Percentiles rank a stretch among this genome's conserved stretches.
phyloP scores from a whole-genome alignment of 2,888 invertebrate genomes.

The Cheilosia vulpina region DNA sequence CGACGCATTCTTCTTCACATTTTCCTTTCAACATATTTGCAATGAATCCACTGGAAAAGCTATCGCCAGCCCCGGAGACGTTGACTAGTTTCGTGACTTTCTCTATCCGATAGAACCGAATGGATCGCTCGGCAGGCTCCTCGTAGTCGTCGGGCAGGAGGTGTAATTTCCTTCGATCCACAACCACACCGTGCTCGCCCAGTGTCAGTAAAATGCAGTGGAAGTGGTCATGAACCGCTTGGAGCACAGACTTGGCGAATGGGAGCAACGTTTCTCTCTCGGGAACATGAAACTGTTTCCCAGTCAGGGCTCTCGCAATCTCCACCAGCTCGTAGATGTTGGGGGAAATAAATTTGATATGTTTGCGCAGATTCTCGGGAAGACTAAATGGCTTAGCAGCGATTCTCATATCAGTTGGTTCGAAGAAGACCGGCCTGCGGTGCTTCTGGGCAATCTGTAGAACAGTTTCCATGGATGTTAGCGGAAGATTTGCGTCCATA shows the following conservation, averaged over 20 bases:
- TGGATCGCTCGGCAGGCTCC: conserved; percentile 25
- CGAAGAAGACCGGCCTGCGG: conserved; percentile 93
- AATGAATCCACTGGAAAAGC: conserved; percentile 89
- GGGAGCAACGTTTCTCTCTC: conserved; percentile 7
- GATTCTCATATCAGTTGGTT: conserved; percentile 93
- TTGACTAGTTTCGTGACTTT: conserved; percentile 85
- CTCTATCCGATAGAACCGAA: conserved; percentile 42
- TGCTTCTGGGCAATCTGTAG: conserved; percentile 86
- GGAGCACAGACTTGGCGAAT: conserved; percentile 79
- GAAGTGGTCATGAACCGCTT: conserved; percentile 84
- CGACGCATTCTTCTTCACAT: conserved; percentile 86
- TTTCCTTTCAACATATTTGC: conserved; percentile 86
- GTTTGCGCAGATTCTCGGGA: conserved; percentile 76
- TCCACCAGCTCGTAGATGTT: conserved; percentile 90
- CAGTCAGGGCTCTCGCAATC: conserved; percentile 86
- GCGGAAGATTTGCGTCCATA: conserved; percentile 92
- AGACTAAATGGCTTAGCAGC: conserved; percentile 88
- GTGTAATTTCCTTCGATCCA: conserved; percentile 79
- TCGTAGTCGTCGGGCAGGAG: conserved; percentile 67
- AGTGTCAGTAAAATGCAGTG: conserved; percentile 87
- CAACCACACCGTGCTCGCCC: conserved; percentile 86
- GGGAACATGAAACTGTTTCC: conserved; percentile 40
- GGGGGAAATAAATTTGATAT: conserved; percentile 88
- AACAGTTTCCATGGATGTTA: conserved; percentile 87
- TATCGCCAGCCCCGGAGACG: conserved; percentile 94